Base-by-base conservation (phyloP, 2,113 vertebrate genomes). In the Eulemur macaco region DNA sequence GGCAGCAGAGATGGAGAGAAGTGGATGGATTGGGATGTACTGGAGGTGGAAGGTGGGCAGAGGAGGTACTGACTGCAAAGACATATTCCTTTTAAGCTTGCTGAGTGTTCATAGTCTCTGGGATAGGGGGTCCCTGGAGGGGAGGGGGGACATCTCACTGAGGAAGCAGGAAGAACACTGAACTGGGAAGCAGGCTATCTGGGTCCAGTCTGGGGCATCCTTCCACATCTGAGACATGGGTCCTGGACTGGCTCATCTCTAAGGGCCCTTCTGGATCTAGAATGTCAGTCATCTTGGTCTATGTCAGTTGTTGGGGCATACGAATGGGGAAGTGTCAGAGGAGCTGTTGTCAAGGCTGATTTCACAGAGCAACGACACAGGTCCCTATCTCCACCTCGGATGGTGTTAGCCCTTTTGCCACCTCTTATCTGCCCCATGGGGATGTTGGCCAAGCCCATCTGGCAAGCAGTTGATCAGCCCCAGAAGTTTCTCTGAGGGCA, bases 391-490 rank as follows among this genome's bases (percentile, higher is more conserved):
- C 17, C 23, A 63, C 18, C 27, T 29, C 45, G 69, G 52, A 71
- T 60, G 42, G 27, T 6, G 37, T 37, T 71, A 74, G 47, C 0
- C 1, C 54, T 96, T 92, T 71, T 64, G 1, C 69, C 76, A 87
- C 34, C 31, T 90, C 91, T 94, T 96, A 94, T 92, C 95, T 97
- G 81, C 42, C 76, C 60, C 56, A 2, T 3, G 1, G 39, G 60
- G 81, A 66, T 86, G 68, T 89, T 94, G 91, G 58, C n/a, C 86
- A 93, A 93, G 64, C 13, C 42, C n/a, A 69, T 76, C 4, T 17
- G 50, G 25, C 6, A 5, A 64, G 37, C 64, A 8, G 82, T 58
- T 60, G 86, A 42, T 69, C 23, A 56, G 25, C 34, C 68, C 47
- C 34, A 60, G 20, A 20, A 29, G n/a, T 64, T 68, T n/a, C 39